Base-by-base conservation (phyloP, 2,113 vertebrate species). In the Corythoichthys intestinalis region DNA sequence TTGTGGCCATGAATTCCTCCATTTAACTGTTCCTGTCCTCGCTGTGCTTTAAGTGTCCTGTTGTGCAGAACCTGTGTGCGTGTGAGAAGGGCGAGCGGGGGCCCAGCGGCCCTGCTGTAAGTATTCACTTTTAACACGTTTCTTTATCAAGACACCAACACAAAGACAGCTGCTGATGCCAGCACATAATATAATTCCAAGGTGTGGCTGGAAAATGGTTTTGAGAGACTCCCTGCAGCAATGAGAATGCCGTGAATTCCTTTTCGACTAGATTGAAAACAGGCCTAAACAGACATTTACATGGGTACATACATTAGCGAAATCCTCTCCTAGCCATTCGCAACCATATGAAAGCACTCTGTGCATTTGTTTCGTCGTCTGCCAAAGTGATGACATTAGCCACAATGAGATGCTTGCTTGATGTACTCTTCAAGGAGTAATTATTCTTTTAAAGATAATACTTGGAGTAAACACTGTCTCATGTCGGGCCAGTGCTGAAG, bases 41-140 rank as follows among this genome's bases (percentile, higher is more conserved):
- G 41, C 50, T 87, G 60, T 84, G 49, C 73, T 64, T 74, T 57
- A 83, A 96, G 95, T 97, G 95, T 84, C 87, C 92, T 0, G 75
- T 90, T 73, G 80, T 79, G 65, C 74, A 78, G 35, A 88, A 74
- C 67, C 28, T 37, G 37, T 97, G 95, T 84, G 79, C 77, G 0
- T 97, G 95, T 84, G 93, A 94, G 50, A 97, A 95, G 76, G 95
- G 95, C 1, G 94, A 96, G 81, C 90, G 85, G 78, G 95, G 94
- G 71, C 81, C 90, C 71, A 67, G 81, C 2, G 95, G 95, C 44
- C 82, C 94, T 44, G 52, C 92, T 72, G 95, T 97, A 85, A 96
- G 94, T 95, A 71, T 62, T 53, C 35, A 6, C 64, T 41, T 20
- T 3, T 14, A 9, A 11, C 34, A 49, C 12, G 1, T 41, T 2